Base-by-base conservation (phyloP, 2,888 invertebrate species). In the Dasysyrphus albostriatus region DNA sequence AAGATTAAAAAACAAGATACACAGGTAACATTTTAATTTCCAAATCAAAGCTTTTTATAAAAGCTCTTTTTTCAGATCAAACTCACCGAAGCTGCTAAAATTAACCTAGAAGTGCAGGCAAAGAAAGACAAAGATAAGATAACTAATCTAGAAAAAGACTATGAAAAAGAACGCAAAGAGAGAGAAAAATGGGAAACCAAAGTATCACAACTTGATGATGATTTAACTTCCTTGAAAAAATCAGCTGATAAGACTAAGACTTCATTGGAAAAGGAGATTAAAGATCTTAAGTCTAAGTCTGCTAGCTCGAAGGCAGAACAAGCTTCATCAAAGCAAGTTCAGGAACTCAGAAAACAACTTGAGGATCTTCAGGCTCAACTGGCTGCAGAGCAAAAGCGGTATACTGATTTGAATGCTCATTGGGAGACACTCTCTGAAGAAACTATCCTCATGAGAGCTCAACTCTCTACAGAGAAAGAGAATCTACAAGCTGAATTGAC, bases 381-480 rank as follows among this genome's bases (percentile, higher is more conserved):
- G 49, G 94, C 94, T 24, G 94, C 93, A 65, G 96, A 96, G 90
- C 95, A 94, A 88, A 95, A 95, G 88, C 96, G 96, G 88, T 96
- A 96, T 90, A 96, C 96, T 63, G 96, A 97, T 89, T 93, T 98
- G 73, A 97, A 96, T 39, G 94, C 95, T 19, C 97, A 96, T 92
- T 97, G 97, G 92, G 97, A 97, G 91, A 94, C 96, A 83, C 92
- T 98, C 47, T 96, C 96, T 91, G 97, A 97, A 91, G 97, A 97
- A 90, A 96, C 97, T 89, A 96, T 97, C 0, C 95, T 96, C 0
- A 96, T 96, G 84, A 97, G 97, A 92, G 96, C 97, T 8, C 95
- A 96, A 91, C 93, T 97, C 5, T 96, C 96, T 5, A 96, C 95
- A 76, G 97, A 98, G 91, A 98, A 97, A 90, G 96, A 97, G 93